Conservation (phyloP, 2,888 invertebrate genomes). For the Sisyra terminalis region DNA sequence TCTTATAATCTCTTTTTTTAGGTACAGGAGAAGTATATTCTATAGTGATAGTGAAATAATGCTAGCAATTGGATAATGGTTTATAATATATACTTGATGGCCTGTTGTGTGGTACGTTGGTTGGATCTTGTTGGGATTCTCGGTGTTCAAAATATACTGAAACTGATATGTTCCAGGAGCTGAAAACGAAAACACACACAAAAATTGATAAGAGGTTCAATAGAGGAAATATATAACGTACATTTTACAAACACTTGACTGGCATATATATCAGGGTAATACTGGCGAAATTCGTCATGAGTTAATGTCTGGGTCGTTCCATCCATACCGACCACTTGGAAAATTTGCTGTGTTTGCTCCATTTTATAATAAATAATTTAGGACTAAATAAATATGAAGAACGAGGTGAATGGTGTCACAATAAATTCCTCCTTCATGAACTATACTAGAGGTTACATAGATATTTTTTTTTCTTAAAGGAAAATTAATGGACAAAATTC, state of each 20-base stretch:
- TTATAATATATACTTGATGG: neutral
- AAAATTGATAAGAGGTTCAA: too few relatives aligned
- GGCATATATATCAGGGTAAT: slow-evolving; percentile 40
- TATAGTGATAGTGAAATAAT: neutral
- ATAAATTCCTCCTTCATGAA: too few relatives aligned
- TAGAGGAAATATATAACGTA: neutral
- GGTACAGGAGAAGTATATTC: too few relatives aligned
- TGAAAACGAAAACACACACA: slow-evolving; percentile 3
- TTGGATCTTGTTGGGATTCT: slow-evolving; percentile 1
- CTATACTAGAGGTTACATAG: too few relatives aligned
- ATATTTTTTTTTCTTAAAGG: too few relatives aligned
- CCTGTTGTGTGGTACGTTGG: neutral
- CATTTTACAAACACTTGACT: slow-evolving; percentile 7
- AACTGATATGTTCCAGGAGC: slow-evolving; percentile 2
- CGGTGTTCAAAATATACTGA: slow-evolving; percentile 4
- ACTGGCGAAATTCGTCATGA: slow-evolving; percentile 43
- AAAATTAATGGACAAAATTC: too few relatives aligned
- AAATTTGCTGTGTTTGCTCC: slow-evolving; percentile 48
- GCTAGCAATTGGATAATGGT: neutral
- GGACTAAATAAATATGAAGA: neutral
- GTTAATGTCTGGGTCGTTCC: slow-evolving; percentile 35
- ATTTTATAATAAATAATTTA: slow-evolving; percentile 22
- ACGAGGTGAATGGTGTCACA: too few relatives aligned
- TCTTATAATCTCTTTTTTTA: too few relatives aligned
- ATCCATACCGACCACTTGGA: slow-evolving; percentile 42